Evolutionary conservation across 2,113 vertebrate species (phyloP).

Genomic region (Sylvia atricapilla): DNA sequence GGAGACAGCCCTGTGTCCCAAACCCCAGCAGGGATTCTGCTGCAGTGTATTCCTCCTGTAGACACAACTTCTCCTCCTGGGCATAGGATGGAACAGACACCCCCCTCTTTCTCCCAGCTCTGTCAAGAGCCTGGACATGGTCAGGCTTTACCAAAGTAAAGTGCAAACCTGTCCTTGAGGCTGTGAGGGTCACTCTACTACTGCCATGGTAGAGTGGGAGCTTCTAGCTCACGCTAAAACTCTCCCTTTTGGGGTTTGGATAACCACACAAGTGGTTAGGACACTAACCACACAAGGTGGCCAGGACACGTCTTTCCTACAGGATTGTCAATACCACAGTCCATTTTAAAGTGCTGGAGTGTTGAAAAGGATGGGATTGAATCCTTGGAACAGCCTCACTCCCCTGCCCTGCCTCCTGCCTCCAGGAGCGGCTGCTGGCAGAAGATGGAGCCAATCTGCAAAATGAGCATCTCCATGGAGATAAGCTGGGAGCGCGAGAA

Average conservation of each 20-base stretch:
- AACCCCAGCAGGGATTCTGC: background rate
- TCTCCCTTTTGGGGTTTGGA: background rate
- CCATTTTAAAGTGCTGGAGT: background rate
- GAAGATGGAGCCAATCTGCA: constrained; percentile 40
- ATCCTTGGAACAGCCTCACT: background rate
- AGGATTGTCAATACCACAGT: background rate
- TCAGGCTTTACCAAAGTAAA: background rate
- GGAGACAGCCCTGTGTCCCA: background rate
- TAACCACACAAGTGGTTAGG: rapidly evolving
- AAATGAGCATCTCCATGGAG: constrained; percentile 58
- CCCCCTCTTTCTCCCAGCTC: background rate
- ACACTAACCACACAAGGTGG: rapidly evolving
- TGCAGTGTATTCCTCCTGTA: background rate
- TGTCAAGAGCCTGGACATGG: background rate
- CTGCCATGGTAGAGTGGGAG: background rate
- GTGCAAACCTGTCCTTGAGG: background rate
- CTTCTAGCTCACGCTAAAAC: background rate
- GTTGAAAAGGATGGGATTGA: background rate
- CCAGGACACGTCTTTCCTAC: background rate
- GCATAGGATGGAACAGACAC: background rate
- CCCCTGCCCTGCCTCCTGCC: background rate
- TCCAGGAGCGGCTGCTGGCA: background rate
- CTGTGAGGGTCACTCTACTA: background rate
- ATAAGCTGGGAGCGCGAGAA: background rate
- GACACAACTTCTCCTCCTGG: rapidly evolving